These are phyloP conservation scores for Holotrichia oblita DNA, from an alignment of 1,140 invertebrate genomes.

Conservation along the genomic window DNA sequence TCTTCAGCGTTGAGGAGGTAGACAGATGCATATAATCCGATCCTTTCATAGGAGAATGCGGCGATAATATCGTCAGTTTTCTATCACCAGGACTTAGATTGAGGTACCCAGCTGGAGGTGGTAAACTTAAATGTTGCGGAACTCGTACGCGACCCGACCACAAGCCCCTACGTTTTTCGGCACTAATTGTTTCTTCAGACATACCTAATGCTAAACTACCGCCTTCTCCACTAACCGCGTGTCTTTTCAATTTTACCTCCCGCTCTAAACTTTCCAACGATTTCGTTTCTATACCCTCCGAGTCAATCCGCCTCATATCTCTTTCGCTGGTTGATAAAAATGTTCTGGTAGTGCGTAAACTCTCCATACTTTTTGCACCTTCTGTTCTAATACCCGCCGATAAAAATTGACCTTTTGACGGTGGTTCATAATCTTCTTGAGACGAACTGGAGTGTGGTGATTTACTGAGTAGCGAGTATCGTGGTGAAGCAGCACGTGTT, in stretches of 20 bases:
- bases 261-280: constrained; percentile 67
- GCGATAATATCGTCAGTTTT: constrained; percentile 76
- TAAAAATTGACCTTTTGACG: constrained; percentile 68
- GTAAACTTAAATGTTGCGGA: constrained; percentile 75
- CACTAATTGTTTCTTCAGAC: constrained; percentile 62
- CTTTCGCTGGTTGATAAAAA: constrained; percentile 72
- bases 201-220: constrained; percentile 46
- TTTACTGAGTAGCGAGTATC: constrained; percentile 62
- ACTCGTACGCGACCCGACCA: constrained; percentile 69
- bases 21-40: constrained; percentile 70
- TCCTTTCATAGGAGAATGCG: constrained; percentile 73
- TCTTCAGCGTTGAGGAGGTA: constrained; percentile 66
- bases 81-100: constrained; percentile 66
- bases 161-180: constrained; percentile 71
- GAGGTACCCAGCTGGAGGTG: constrained; percentile 66
- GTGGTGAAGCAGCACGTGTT: constrained; percentile 48
- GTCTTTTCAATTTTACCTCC: constrained; percentile 68
- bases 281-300: constrained; percentile 63
- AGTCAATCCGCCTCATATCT: constrained; percentile 68
- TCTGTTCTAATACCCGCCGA: constrained; percentile 64
- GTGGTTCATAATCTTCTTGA: constrained; percentile 70
- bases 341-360: constrained; percentile 63
- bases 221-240: constrained; percentile 69
- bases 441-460: constrained; percentile 76
- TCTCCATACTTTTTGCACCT: constrained; percentile 72